Percentiles rank a stretch among this genome's conserved stretches.
These are phyloP conservation scores for Luidia sarsii DNA, from an alignment of 53 echinoderm and acorn worm genomes.

Conservation along the genomic window DNA sequence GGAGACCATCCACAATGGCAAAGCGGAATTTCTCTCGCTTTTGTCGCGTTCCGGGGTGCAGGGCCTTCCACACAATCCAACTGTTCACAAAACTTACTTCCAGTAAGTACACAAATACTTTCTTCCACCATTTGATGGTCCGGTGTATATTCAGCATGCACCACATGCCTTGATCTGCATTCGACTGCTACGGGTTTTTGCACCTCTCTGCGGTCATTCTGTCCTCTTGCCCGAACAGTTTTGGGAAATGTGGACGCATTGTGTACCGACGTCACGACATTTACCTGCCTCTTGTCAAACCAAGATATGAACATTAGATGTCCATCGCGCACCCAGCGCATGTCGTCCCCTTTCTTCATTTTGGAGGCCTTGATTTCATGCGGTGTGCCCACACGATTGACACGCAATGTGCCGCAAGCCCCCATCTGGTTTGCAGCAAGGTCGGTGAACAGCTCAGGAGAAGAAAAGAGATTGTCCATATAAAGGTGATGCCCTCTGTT, in stretches of 20 bases:
- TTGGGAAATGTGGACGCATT: slow-evolving; percentile 14
- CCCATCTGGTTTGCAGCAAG: neutral
- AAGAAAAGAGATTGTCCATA: slow-evolving; percentile 31
- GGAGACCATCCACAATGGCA: slow-evolving; percentile 7
- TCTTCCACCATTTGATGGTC: slow-evolving; percentile 10
- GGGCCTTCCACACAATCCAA: slow-evolving; percentile 29
- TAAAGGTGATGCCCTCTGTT: slow-evolving; percentile 37
- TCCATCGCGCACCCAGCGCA: slow-evolving; percentile 6
- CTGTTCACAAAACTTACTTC: slow-evolving; percentile 31
- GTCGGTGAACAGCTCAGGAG: neutral
- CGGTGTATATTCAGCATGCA: neutral
- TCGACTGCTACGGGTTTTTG: slow-evolving; percentile 16
- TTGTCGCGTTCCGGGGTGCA: slow-evolving; percentile 17
- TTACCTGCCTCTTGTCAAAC: slow-evolving; percentile 31
- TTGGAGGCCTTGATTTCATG: slow-evolving; percentile 5
- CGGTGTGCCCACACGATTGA: slow-evolving; percentile 12
- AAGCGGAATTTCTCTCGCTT: neutral
- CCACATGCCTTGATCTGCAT: slow-evolving; percentile 4
- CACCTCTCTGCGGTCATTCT: slow-evolving; percentile 5
- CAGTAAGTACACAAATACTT: slow-evolving; percentile 11
- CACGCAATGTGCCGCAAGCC: slow-evolving; percentile 16
- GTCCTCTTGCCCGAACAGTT: slow-evolving; percentile 9
- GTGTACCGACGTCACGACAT: slow-evolving; percentile 26
- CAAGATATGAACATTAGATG: neutral
- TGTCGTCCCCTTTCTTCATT: neutral